Evolutionary conservation across 2,797 vertebrate genomes (phyloP), one percentile per base, ranked within the genome.

Genomic region (Pitangus sulphuratus): DNA sequence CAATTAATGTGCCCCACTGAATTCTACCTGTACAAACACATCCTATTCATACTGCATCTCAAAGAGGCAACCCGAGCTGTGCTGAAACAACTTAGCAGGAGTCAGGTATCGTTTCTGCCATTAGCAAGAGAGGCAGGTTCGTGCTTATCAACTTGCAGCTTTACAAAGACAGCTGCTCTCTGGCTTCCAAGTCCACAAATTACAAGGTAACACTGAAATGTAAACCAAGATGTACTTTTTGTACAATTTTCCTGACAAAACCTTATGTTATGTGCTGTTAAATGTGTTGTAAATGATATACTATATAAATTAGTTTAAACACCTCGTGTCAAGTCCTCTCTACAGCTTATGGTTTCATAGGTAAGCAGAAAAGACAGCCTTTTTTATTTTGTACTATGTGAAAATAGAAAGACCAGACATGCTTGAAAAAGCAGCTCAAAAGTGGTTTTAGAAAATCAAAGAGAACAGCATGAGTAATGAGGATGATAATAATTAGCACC

Each of bases 181-280:
- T 56, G 47, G 51, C 57, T 95, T 65, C 14, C 42, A 78, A 61
- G 89, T 40, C 85, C 72, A 47, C 85, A 88, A 79, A 93, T 90
- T 72, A 95, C 53, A 94, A 84, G 42, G 58, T 39, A 78, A 90
- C 45, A 50, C 20, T 33, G 31, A 83, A 91, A 86, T 51, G 56
- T 57, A 95, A 90, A 69, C 60, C 0, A 0, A 84, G 19, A 69
- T 53, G 24, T 14, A 57, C 35, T 65, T 93, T 91, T 65, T 12
- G 47, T 40, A 72, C 47, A 47, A 72, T 93, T 94, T 94, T 84
- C 70, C 83, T 90, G 69, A 81, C 72, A 93, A 86, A 94, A 93
- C 30, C 71, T 89, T 80, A 77, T 0, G 2, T 62, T 91, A 74
- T 17, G n/a, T 78, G 51, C 78, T 87, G 51, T 44, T 93, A 87